Conservation (phyloP, 1,140 invertebrate genomes). For the Eubasilissa regina region DNA sequence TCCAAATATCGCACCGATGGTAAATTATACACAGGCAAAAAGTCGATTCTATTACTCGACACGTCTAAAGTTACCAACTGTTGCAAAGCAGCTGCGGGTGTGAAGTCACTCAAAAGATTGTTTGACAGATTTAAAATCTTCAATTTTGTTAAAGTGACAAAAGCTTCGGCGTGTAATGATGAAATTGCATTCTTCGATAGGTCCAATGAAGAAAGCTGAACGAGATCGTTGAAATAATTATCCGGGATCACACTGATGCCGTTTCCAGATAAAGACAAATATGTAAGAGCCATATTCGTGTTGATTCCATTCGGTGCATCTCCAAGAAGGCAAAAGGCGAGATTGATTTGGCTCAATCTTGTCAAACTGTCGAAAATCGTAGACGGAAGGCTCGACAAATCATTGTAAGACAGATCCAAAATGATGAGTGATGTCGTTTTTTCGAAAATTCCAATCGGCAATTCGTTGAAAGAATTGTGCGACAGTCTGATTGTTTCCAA, state of each 20-base stretch:
- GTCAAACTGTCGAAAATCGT: conserved; percentile 45
- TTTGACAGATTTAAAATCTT: conserved; percentile 52
- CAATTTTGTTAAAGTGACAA: conserved; percentile 23
- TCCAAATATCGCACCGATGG: conserved; percentile 38
- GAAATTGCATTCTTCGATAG: conserved; percentile 49
- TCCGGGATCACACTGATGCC: conserved; percentile 41
- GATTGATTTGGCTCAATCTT: conserved; percentile 18
- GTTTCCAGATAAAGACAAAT: conserved; percentile 46
- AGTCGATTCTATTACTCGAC: conserved; percentile 42
- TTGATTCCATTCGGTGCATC: conserved; percentile 45
- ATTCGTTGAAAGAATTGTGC: conserved; percentile 32
- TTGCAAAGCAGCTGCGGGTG: neutral
- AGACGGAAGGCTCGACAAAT: conserved; percentile 32
- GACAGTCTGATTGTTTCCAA: conserved; percentile 23
- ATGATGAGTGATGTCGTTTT: conserved; percentile 23
- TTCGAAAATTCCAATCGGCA: conserved; percentile 49
- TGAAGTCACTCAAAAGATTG: conserved; percentile 38
- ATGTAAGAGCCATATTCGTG: conserved; percentile 29
- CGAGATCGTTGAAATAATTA: conserved; percentile 48
- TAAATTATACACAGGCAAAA: conserved; percentile 25
- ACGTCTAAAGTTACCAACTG: conserved; percentile 39
- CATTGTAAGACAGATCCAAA: conserved; percentile 53
- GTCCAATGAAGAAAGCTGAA: conserved; percentile 38
- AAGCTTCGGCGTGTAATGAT: conserved; percentile 32
- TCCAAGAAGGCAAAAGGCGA: conserved; percentile 35